Percentiles rank a stretch among this genome's conserved stretches.
Evolutionary conservation across 2,113 vertebrate genomes (phyloP).

Genomic region (Chroicocephalus ridibundus): DNA sequence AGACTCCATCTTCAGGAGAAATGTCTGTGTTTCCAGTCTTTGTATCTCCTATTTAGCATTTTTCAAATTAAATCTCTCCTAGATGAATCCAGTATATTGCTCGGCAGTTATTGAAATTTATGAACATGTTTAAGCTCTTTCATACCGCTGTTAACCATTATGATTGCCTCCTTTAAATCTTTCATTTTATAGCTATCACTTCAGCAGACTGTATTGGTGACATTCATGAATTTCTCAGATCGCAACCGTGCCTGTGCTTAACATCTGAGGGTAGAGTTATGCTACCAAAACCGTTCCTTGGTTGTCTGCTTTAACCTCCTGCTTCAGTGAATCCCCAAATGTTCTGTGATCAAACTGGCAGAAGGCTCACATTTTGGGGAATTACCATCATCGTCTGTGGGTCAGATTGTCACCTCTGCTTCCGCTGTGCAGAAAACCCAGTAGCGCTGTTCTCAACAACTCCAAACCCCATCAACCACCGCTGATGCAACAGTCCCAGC

Average conservation of each 20-base stretch:
- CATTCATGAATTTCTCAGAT: conserved; percentile 19
- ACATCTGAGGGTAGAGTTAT: not conserved
- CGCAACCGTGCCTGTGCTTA: rapidly evolving
- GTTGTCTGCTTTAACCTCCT: not conserved
- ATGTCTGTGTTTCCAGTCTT: conserved; percentile 3
- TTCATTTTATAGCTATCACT: conserved; percentile 30
- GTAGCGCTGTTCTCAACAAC: not conserved
- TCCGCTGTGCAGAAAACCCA: not conserved
- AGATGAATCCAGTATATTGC: conserved; percentile 43
- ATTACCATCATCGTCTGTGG: rapidly evolving
- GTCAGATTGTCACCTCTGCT: not conserved
- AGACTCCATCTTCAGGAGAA: conserved; percentile 41
- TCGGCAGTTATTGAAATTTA: conserved; percentile 60
- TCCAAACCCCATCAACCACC: not conserved
- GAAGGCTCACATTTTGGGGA: not conserved
- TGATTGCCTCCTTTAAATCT: conserved; percentile 48
- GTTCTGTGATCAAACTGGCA: not conserved
- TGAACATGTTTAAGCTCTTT: conserved; percentile 54
- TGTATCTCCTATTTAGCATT: conserved; percentile 47
- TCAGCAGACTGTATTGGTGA: conserved; percentile 4
- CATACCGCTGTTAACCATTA: conserved; percentile 35
- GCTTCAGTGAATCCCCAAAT: not conserved
- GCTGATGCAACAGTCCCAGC: not conserved
- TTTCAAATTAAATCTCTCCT: conserved; percentile 54
- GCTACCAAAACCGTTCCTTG: not conserved